These are phyloP conservation scores for Diphyllodes magnificus DNA, from an alignment of 2,113 vertebrate genomes.

Conservation along the genomic window DNA sequence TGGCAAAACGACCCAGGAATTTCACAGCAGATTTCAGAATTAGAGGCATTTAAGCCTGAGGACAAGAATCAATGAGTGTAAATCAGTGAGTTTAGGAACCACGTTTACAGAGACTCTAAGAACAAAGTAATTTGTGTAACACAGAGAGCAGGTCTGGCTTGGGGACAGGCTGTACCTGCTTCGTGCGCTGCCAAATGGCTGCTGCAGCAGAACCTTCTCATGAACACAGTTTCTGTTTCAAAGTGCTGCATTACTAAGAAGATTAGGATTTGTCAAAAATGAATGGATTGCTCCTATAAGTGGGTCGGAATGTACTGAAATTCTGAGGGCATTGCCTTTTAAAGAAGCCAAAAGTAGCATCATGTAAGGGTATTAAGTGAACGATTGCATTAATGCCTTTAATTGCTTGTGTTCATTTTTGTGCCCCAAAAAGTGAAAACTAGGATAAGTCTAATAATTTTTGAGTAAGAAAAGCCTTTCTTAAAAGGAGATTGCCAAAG, in stretches of 20 bases:
- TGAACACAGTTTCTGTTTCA: not conserved
- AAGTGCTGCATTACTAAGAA: conserved; percentile 28
- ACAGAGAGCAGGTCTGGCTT: not conserved
- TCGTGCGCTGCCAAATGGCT: fast-evolving
- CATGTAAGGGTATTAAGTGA: not conserved
- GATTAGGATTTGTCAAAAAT: conserved; percentile 40
- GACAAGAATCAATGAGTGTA: not conserved
- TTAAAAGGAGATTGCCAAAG: not conserved
- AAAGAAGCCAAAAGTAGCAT: conserved; percentile 29
- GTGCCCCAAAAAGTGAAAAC: not conserved
- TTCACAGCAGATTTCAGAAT: not conserved
- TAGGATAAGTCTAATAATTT: not conserved
- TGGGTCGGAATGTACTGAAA: conserved; percentile 61
- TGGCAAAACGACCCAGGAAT: not conserved
- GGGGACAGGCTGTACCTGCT: not conserved
- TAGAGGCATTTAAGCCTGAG: not conserved
- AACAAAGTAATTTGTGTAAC: not conserved
- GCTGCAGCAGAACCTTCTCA: not conserved
- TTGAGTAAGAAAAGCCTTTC: not conserved
- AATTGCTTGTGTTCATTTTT: not conserved
- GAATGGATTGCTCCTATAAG: conserved; percentile 47
- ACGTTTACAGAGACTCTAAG: not conserved
- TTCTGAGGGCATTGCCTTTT: conserved; percentile 31
- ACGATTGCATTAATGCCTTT: not conserved
- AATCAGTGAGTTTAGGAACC: not conserved